phyloP scores from a whole-genome alignment of 2,888 invertebrate species.

The Leptodirus hochenwartii region DNA sequence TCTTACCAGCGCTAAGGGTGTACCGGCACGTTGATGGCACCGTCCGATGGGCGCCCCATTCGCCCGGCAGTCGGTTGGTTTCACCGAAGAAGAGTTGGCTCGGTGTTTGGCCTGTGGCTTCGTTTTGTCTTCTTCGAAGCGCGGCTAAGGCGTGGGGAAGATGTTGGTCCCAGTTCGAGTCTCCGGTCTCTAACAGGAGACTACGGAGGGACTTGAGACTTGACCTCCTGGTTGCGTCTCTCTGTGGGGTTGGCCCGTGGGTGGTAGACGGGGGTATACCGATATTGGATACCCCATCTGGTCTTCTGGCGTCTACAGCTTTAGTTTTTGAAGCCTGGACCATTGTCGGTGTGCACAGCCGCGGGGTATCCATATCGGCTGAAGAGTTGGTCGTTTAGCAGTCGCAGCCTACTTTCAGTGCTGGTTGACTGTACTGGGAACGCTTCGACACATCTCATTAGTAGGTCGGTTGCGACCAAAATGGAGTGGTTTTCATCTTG shows the following conservation, averaged over 20 bases:
- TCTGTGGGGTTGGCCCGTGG: constrained; percentile 14
- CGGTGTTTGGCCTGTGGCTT: no score
- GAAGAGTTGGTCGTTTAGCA: constrained; percentile 11
- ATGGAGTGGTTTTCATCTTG: constrained; percentile 10
- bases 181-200: no score
- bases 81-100: no score
- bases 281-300: constrained; percentile 10
- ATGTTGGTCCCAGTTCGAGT: no score
- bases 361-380: constrained; percentile 9
- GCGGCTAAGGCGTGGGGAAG: no score
- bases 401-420: constrained; percentile 2
- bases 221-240: constrained; percentile 15
- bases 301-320: constrained; percentile 7
- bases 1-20: no score
- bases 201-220: no score
- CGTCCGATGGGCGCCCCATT: no score
- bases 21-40: no score
- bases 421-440: constrained; percentile 10
- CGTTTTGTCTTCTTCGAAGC: no score
- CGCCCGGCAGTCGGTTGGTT: no score
- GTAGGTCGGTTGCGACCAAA: constrained; percentile 14
- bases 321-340: constrained; percentile 7
- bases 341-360: constrained; percentile 10
- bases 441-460: constrained; percentile 14
- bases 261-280: constrained; percentile 14